Evolutionary conservation across 2,113 vertebrate genomes (phyloP), one percentile per base, ranked within the genome.

Genomic region (Eublepharis macularius): DNA sequence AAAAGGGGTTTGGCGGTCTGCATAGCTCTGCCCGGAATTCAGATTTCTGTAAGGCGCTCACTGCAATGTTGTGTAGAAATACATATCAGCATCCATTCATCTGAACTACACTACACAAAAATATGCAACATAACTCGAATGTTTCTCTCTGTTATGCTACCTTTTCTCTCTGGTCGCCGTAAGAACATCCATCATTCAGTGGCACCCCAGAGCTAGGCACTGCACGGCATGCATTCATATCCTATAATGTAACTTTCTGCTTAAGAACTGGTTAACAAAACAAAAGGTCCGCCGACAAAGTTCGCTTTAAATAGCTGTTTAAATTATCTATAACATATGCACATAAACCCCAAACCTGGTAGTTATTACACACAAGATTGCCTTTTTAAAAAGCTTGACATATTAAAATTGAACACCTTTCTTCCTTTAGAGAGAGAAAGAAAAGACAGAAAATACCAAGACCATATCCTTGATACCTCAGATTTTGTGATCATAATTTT

Each of bases 21-120:
- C 80, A 88, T 87, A 84, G 80, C 0, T 1, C 92, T 96, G 81
- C 84, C 82, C 83, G 84, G 76, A 95, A 95, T 94, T 95, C 90
- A 94, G 88, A 92, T 94, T 95, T 93, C 90, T 90, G 90, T 82
- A 89, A 91, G 72, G 41, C 85, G 72, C 57, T 90, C 34, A 21
- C 4, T 84, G 81, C 75, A 84, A 83, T 1, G 0, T 57, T 84
- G n/a, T 78, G 72, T 78, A 86, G 75, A 93, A 95, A 90, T 63
- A 34, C 81, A 88, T 75, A 65, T 75, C 88, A 81, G 80, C 54
- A 41, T 80, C 68, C 66, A 12, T 14, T 26, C 74, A 19, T 80
- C 88, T 75, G 78, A 47, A 60, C 81, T 90, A 76, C 81, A 69
- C 39, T 81, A 85, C 77, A 82, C 70, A 77, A 92, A 92, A 92